phyloP scores from a whole-genome alignment of 2,888 invertebrate species.

The Tanytarsus gracilentus region DNA sequence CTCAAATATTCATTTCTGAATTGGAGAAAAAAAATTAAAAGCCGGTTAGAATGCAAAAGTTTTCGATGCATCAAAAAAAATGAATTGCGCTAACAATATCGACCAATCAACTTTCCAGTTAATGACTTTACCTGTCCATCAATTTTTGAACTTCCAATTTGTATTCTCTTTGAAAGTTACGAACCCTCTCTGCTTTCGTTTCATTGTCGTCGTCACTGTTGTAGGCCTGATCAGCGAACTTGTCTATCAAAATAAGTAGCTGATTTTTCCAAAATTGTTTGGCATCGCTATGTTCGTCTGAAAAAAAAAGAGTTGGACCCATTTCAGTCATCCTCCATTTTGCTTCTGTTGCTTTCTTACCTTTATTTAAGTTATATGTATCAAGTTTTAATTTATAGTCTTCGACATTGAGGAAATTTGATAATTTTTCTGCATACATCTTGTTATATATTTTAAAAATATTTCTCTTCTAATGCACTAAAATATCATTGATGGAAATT shows the following conservation, averaged over 20 bases:
- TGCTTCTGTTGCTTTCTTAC: neutral
- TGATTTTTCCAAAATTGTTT: slow-evolving; percentile 19
- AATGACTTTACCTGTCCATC: slow-evolving; percentile 43
- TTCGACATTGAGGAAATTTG: neutral
- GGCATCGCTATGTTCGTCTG: neutral
- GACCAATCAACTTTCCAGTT: slow-evolving; percentile 11
- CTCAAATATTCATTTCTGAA: slow-evolving; percentile 74
- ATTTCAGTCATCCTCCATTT: neutral
- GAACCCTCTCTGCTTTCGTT: slow-evolving; percentile 59
- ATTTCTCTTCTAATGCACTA: neutral
- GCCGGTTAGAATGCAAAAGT: slow-evolving; percentile 31
- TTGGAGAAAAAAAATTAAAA: slow-evolving; percentile 33
- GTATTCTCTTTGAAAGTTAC: slow-evolving; percentile 67
- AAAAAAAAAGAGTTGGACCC: neutral
- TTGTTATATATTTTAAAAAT: slow-evolving; percentile 1
- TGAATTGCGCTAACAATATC: neutral
- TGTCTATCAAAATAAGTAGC: slow-evolving; percentile 53
- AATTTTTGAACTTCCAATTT: slow-evolving; percentile 54
- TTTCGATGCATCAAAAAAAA: slow-evolving; percentile 31
- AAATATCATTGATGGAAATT: too few species aligned
- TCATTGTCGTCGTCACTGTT: slow-evolving; percentile 62
- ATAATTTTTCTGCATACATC: neutral
- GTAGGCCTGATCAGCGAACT: slow-evolving; percentile 69
- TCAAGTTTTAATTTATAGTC: slow-evolving; percentile 6
- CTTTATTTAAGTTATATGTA: slow-evolving; percentile 16